phyloP scores from a whole-genome alignment of 2,113 vertebrate species.

The Tragulus kanchil region DNA sequence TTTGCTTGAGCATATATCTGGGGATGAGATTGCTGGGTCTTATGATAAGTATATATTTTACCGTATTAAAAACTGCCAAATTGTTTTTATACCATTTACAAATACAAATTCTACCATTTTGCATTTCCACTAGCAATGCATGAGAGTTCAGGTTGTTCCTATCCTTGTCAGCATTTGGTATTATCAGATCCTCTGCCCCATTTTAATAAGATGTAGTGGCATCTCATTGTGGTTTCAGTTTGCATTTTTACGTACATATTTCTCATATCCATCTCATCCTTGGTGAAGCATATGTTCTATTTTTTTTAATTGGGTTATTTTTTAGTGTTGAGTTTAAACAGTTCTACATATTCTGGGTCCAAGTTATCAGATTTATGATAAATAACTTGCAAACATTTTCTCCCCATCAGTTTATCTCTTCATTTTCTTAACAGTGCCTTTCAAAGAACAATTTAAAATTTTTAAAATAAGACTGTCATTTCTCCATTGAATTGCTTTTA shows the following conservation, averaged over 20 bases:
- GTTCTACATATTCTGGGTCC: neutral
- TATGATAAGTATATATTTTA: neutral
- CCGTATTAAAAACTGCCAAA: neutral
- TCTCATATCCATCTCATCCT: neutral
- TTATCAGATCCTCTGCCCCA: neutral
- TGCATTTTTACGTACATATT: neutral
- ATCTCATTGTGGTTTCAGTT: neutral
- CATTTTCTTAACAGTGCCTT: neutral
- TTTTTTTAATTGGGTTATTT: neutral
- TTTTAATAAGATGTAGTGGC: neutral
- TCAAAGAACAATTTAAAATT: neutral
- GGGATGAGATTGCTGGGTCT: neutral
- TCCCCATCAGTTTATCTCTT: neutral
- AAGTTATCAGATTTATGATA: neutral
- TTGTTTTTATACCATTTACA: neutral
- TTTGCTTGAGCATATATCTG: neutral
- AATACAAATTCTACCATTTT: neutral
- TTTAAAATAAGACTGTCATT: neutral
- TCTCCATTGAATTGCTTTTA: neutral
- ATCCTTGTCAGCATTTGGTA: neutral
- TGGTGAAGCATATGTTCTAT: neutral
- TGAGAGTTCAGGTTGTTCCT: neutral
- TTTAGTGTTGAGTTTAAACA: neutral
- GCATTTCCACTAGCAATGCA: neutral
- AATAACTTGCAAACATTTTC: neutral